Percentiles rank a stretch among this genome's conserved stretches.
Conservation (phyloP, 2,888 invertebrate species). For the Leptarthrus brevirostris region DNA sequence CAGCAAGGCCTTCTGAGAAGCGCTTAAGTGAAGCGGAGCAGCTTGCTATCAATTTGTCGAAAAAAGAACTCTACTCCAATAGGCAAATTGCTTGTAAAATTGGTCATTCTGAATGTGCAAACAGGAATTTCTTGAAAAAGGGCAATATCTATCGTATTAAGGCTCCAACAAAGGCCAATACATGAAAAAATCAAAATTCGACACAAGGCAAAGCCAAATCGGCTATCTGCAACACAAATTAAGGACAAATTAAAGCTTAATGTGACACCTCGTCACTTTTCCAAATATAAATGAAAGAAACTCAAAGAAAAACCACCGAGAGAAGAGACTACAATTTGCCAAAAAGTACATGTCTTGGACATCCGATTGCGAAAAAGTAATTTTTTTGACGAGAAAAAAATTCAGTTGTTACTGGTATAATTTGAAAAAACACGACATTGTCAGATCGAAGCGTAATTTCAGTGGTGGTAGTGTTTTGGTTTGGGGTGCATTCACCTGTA, state of each 20-base stretch:
- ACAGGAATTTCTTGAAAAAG: conserved; percentile 13
- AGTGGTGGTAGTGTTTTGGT: conserved; percentile 13
- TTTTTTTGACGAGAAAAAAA: neutral
- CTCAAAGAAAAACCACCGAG: conserved; percentile 3
- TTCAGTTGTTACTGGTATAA: conserved; percentile 2
- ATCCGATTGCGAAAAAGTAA: neutral
- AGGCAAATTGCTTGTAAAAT: too few relatives aligned
- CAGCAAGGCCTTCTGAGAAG: conserved; percentile 9
- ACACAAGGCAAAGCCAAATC: conserved; percentile 28
- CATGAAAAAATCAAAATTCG: conserved; percentile 18
- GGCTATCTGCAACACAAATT: conserved; percentile 12
- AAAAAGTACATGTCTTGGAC: conserved; percentile 13
- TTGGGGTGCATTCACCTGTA: conserved; percentile 1
- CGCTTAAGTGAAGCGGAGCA: conserved; percentile 23
- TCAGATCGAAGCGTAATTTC: conserved; percentile 19
- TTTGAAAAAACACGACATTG: conserved; percentile 2
- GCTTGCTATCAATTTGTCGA: conserved; percentile 11
- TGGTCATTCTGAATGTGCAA: too few relatives aligned
- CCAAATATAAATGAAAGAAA: conserved; percentile 31
- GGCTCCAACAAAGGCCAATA: conserved; percentile 21
- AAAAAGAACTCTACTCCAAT: too few relatives aligned
- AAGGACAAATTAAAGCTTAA: conserved; percentile 15
- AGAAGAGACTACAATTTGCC: neutral
- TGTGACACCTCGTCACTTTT: conserved; percentile 31
- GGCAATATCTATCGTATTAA: conserved; percentile 15